Conservation (phyloP, 2,113 vertebrate species). For the Serilophus lunatus region DNA sequence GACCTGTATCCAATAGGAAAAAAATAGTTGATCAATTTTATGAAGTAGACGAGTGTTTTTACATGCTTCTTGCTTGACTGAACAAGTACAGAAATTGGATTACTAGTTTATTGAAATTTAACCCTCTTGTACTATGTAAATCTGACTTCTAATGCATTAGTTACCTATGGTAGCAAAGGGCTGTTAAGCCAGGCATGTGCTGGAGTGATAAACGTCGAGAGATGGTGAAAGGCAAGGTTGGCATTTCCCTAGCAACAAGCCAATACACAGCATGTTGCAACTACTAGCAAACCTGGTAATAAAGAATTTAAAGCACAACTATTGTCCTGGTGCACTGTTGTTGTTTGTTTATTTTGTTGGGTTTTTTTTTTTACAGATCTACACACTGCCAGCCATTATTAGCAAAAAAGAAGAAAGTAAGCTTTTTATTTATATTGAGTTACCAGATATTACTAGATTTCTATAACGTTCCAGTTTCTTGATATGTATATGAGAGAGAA, state of each 20-base stretch:
- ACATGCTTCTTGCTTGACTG: not conserved
- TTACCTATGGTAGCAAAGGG: not conserved
- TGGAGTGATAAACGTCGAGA: not conserved
- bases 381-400: conserved; percentile 91
- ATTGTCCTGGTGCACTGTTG: not conserved
- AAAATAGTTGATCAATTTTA: not conserved
- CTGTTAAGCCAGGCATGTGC: not conserved
- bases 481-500: not conserved
- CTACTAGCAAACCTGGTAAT: not conserved
- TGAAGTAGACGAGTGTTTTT: not conserved
- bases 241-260: not conserved
- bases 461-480: not conserved
- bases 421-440: conserved; percentile 45
- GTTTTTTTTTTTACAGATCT: conserved; percentile 80
- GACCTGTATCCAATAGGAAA: not conserved
- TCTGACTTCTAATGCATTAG: not conserved
- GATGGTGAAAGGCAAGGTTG: not conserved
- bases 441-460: not conserved
- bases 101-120: not conserved
- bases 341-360: not conserved
- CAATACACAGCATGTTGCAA: not conserved
- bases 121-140: not conserved
- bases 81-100: not conserved
- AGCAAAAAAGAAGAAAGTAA: conserved; percentile 99
- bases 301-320: not conserved